Evolutionary conservation across 2,113 vertebrate species (phyloP), one percentile per base, ranked within the genome.

Genomic region (Callithrix jacchus): DNA sequence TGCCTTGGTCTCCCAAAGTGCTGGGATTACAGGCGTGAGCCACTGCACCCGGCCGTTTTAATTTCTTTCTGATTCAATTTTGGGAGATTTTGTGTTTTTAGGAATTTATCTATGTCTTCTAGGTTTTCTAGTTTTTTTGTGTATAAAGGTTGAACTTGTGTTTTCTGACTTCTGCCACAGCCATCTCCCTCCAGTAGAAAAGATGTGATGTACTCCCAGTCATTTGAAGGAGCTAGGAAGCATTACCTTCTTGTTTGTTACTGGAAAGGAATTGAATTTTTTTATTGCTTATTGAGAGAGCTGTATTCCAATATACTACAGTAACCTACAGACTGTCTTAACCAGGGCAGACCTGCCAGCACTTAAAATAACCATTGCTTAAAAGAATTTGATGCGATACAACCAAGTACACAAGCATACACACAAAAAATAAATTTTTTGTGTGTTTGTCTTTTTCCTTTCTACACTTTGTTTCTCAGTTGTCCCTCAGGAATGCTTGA

Each of bases 381-480:
- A 32, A 40, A 81, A 73, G 76, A 52, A 52, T 92, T 81, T 77
- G 79, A 27, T 54, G 17, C 77, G 49, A 68, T 64, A 32, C 61
- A 14, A 14, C 61, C 61, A 64, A 64, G 30, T 64, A 32, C 12
- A 32, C 27, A 64, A 32, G 12, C 27, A 64, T 27, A 64, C 2
- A 64, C 3, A 52, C 12, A 64, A 27, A 64, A 30, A 14, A 52
- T 16, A 52, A 52, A 52, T 52, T 3, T 14, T 58, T 30, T 64
- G 40, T 35, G 12, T n/a, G 16, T 16, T 16, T 45, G 14, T 11
- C 21, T 71, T 76, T 49, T 89, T 16, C 5, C 9, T 89, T 92
- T 90, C 77, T 95, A 6, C 37, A 27, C 32, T 91, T 91, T 74
- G 61, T 47, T 95, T 92, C 88, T 91, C 71, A 94, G 14, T 49